These are phyloP conservation scores for Drosophila silvestris DNA, from an alignment of 2,888 invertebrate genomes.

Conservation along the genomic window DNA sequence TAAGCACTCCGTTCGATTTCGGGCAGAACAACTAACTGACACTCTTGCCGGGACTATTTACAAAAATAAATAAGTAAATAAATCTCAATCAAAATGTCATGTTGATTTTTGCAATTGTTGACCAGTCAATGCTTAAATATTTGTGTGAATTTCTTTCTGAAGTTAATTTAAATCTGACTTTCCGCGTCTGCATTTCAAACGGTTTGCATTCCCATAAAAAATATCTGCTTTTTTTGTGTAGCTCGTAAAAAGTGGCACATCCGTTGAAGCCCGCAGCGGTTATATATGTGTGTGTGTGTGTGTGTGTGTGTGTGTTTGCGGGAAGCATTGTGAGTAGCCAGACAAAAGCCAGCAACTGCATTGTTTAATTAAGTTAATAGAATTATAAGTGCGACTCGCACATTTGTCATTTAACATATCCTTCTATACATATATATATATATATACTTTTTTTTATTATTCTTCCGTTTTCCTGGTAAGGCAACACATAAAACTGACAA, in stretches of 20 bases:
- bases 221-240: conserved; percentile 14
- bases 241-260: conserved; percentile 37
- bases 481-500: conserved; percentile 60
- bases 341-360: conserved; percentile 58
- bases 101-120: conserved; percentile 46
- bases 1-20: not conserved
- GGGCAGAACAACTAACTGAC: not conserved
- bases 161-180: conserved; percentile 33
- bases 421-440: not conserved
- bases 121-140: conserved; percentile 46
- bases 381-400: conserved; percentile 65
- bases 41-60: not conserved
- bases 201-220: conserved; percentile 54
- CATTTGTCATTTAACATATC: conserved; percentile 39
- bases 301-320: conserved; percentile 2
- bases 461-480: conserved; percentile 10
- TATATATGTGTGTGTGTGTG: conserved; percentile 3
- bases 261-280: conserved; percentile 23
- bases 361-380: conserved; percentile 79
- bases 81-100: conserved; percentile 29
- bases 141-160: conserved; percentile 8
- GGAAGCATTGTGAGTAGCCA: conserved; percentile 22
- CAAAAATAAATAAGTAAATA: not conserved
- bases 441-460: not conserved
- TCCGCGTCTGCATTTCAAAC: conserved; percentile 46